Percentiles rank a stretch among this genome's conserved stretches.
These are phyloP conservation scores for rat (Rattus norvegicus) DNA, from an alignment of 2,113 vertebrate species.

Conservation along the genomic window DNA sequence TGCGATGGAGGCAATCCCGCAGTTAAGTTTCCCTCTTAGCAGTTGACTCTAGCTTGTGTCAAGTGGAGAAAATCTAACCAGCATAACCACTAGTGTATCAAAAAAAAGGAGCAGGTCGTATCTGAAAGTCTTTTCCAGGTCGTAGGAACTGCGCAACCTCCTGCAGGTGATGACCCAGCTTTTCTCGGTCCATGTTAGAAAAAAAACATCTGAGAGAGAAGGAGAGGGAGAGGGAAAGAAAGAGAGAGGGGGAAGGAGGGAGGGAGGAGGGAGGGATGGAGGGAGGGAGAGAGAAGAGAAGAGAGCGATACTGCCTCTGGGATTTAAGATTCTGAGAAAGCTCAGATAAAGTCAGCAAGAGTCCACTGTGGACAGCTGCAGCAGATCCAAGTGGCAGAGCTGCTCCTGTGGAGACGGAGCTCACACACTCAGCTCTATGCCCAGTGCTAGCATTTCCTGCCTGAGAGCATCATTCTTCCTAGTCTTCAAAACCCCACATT, in stretches of 20 bases:
- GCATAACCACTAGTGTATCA: not conserved
- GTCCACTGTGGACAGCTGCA: not conserved
- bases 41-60: too few relatives aligned
- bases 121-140: not conserved
- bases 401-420: fast-evolving
- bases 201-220: not conserved
- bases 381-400: not conserved
- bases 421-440: fast-evolving
- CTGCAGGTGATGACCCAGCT: not conserved
- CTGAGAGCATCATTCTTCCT: not conserved
- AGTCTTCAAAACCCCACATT: not conserved
- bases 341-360: not conserved
- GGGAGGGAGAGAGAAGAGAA: too few relatives aligned
- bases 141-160: not conserved
- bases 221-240: too few relatives aligned
- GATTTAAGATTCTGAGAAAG: constrained; percentile 5
- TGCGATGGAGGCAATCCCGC: not conserved
- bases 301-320: not conserved
- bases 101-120: constrained; percentile 13
- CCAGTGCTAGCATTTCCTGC: too few relatives aligned
- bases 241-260: fast-evolving
- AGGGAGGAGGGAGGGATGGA: too few relatives aligned
- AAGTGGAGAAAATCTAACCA: not conserved
- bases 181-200: not conserved
- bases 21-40: not conserved